Evolutionary conservation across 2,797 vertebrate genomes (phyloP).

Genomic region (Oceanodroma leucorhoa): DNA sequence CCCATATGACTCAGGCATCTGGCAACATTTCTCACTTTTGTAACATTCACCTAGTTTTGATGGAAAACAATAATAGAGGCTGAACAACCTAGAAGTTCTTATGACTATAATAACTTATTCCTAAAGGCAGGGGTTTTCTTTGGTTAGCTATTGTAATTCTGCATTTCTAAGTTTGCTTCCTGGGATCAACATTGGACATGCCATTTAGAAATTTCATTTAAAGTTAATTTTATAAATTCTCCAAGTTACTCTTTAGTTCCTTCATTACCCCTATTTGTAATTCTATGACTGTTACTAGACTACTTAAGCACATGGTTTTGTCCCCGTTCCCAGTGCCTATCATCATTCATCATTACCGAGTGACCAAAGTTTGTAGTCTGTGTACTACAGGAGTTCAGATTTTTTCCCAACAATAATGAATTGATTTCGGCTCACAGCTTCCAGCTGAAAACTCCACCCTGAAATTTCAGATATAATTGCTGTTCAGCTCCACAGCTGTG

Average conservation of each 20-base stretch:
- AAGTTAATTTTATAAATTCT: neutral
- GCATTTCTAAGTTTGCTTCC: neutral
- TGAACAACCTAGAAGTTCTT: neutral
- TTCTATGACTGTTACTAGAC: neutral
- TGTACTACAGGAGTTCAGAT: neutral
- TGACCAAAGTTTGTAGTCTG: neutral
- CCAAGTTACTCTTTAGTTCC: neutral
- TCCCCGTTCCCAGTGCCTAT: neutral
- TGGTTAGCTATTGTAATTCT: neutral
- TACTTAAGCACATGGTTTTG: accelerated
- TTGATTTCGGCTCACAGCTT: neutral
- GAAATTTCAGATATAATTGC: neutral
- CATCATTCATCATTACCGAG: neutral
- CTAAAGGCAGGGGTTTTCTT: neutral
- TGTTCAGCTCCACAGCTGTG: neutral
- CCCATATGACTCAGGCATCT: neutral
- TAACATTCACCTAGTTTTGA: neutral
- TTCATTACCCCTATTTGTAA: neutral
- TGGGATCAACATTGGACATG: neutral
- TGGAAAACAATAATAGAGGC: neutral
- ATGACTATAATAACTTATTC: neutral
- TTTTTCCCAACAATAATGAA: neutral
- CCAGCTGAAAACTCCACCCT: neutral
- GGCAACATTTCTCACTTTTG: neutral
- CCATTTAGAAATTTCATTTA: too few relatives aligned